Percentiles rank a stretch among this genome's conserved stretches.
Conservation (phyloP, 2,888 invertebrate genomes). For the Eupithecia insigniata region DNA sequence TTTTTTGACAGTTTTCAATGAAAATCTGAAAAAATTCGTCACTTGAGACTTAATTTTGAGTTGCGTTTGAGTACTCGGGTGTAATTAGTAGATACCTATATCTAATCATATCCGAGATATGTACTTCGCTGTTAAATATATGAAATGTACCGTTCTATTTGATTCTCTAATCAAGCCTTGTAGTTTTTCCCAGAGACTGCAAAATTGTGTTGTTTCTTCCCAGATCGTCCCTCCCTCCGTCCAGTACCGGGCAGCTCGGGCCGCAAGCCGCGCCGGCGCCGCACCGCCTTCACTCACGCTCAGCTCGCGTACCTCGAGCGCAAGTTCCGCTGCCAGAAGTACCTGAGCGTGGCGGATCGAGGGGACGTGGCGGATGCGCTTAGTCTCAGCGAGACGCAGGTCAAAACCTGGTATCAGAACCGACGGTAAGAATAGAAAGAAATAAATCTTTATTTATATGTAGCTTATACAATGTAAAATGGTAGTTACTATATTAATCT, state of each 20-base stretch:
- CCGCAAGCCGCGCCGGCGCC: constrained; percentile 91
- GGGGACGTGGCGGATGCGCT: constrained; percentile 96
- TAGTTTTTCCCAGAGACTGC: neutral
- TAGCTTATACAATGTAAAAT: too few species aligned
- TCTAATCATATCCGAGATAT: too few species aligned
- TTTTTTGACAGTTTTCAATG: too few species aligned
- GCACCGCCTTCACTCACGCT: constrained; percentile 97
- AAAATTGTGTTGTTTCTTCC: constrained; percentile 8
- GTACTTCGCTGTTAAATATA: neutral
- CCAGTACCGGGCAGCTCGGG: constrained; percentile 73
- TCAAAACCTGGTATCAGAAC: constrained; percentile 98
- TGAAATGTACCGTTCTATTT: neutral
- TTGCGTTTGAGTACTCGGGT: too few species aligned
- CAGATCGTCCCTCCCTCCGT: constrained; percentile 63
- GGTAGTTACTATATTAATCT: too few species aligned
- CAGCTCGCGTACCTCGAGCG: constrained; percentile 96
- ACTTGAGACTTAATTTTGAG: too few species aligned
- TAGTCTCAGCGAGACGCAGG: constrained; percentile 95
- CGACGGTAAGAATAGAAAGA: constrained; percentile 87
- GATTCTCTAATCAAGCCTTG: neutral
- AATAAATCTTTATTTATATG: too few species aligned
- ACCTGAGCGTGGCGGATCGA: constrained; percentile 95
- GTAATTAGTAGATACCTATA: too few species aligned
- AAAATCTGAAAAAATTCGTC: too few species aligned
- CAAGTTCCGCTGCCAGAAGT: constrained; percentile 97